phyloP scores from a whole-genome alignment of 2,113 vertebrate species.

The Actenoides hombroni region DNA sequence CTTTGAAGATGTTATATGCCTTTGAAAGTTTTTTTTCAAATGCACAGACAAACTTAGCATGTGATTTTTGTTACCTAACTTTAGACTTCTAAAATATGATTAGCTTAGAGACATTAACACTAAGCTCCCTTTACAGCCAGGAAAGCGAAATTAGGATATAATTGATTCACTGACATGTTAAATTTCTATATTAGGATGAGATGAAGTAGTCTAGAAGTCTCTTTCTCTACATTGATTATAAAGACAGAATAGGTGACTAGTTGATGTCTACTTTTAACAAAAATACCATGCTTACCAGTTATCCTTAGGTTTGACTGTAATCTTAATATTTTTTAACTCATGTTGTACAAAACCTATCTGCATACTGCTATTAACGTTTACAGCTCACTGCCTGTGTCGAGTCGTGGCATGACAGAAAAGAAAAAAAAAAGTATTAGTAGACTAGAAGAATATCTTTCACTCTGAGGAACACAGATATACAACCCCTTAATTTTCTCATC shows the following conservation, averaged over 20 bases:
- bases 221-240: not conserved
- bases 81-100: not conserved
- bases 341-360: not conserved
- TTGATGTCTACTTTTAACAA: not conserved
- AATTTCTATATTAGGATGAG: not conserved
- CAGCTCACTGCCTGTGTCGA: not conserved
- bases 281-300: not conserved
- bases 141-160: not conserved
- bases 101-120: not conserved
- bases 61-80: not conserved
- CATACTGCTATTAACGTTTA: not conserved
- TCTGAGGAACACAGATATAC: not conserved
- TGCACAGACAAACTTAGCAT: not conserved
- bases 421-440: not conserved
- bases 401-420: not conserved
- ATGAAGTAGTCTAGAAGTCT: not conserved
- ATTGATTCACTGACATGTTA: not conserved
- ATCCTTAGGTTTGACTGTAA: not conserved
- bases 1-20: not conserved
- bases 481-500: not conserved
- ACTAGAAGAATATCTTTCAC: no score
- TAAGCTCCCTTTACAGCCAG: not conserved
- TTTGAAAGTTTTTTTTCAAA: not conserved
- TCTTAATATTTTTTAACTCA: not conserved
- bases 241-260: not conserved